phyloP scores from a whole-genome alignment of 2,113 vertebrate species.

The Oriolus oriolus region DNA sequence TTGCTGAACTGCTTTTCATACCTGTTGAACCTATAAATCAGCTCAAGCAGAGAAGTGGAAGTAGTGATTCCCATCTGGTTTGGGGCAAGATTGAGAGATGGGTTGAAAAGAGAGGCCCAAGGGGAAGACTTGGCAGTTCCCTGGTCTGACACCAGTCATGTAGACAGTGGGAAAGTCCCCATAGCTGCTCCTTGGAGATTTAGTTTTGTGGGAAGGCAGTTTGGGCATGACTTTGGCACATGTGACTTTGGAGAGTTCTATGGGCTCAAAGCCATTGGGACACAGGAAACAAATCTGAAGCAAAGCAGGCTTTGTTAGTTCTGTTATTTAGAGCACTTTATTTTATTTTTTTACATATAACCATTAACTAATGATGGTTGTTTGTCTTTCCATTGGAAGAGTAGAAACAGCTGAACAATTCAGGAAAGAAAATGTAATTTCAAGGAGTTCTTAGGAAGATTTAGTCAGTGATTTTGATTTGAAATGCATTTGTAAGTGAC shows the following conservation, averaged over 20 bases:
- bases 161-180: not conserved
- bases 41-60: not conserved
- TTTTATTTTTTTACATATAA: not conserved
- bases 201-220: not conserved
- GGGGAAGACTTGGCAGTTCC: not conserved
- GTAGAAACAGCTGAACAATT: not conserved
- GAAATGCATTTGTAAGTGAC: not conserved
- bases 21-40: not conserved
- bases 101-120: not conserved
- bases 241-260: not conserved
- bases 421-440: not conserved
- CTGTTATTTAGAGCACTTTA: not conserved
- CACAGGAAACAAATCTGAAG: not conserved
- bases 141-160: not conserved
- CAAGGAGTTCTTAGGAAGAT: not conserved
- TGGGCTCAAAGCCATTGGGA: not conserved
- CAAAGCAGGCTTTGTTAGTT: not conserved
- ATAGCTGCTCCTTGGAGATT: not conserved
- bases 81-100: not conserved
- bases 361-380: not conserved
- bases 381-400: not conserved
- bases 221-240: not conserved
- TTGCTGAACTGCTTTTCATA: not conserved
- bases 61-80: not conserved
- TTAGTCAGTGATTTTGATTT: not conserved